A percentile compares a stretch with the other conserved stretches of the same genome.
Conservation (phyloP, 2,113 vertebrate genomes). For the Phainopepla nitens region DNA sequence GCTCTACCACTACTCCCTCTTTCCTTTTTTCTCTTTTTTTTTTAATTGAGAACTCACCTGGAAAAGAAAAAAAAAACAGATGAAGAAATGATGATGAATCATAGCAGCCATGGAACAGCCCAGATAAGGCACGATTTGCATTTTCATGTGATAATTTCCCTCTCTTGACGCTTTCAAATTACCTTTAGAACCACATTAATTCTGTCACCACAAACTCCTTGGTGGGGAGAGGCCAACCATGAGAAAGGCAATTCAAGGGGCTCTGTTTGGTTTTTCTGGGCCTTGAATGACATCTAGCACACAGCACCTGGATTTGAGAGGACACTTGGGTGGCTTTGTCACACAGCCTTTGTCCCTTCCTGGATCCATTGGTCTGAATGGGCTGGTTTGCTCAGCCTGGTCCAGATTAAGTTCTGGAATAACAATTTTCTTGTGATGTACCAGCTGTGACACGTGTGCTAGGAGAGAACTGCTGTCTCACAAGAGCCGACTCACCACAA, state of each 20-base stretch:
- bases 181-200: constrained; percentile 60
- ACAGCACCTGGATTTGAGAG: not conserved
- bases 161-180: constrained; percentile 60
- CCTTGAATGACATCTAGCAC: not conserved
- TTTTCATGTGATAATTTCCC: constrained; percentile 65
- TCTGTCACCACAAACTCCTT: constrained; percentile 20
- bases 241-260: not conserved
- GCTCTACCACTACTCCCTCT: not conserved
- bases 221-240: not conserved
- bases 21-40: not conserved
- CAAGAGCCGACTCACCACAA: not conserved
- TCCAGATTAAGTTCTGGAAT: not conserved
- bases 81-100: constrained; percentile 68
- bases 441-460: fast-evolving
- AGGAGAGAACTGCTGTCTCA: not conserved
- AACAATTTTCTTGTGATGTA: not conserved
- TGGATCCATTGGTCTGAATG: not conserved
- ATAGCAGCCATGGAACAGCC: constrained; percentile 59
- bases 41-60: constrained; percentile 59
- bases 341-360: not conserved
- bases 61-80: constrained; percentile 32
- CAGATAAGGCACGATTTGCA: constrained; percentile 67
- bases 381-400: not conserved
- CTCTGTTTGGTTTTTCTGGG: not conserved
- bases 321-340: not conserved